Percentiles rank a stretch among this genome's conserved stretches.
Conservation (phyloP, 2,888 invertebrate genomes). For the Ormyrus pomaceus region DNA sequence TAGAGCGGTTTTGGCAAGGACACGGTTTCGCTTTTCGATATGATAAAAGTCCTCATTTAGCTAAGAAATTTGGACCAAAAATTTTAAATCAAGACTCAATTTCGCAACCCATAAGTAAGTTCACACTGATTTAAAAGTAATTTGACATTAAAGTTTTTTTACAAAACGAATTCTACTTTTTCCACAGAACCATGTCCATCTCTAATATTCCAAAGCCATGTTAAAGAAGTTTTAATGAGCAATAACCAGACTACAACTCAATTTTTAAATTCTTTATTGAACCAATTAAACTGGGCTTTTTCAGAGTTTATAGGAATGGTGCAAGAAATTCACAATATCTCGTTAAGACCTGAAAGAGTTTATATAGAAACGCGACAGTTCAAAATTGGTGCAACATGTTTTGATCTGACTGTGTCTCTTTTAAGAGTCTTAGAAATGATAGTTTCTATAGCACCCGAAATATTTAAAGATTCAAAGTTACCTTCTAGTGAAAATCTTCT, state of each 20-base stretch:
- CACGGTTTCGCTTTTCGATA: slow-evolving; percentile 87
- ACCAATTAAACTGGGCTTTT: slow-evolving; percentile 92
- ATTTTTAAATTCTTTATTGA: slow-evolving; percentile 87
- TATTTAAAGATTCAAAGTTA: slow-evolving; percentile 80
- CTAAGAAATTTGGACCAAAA: slow-evolving; percentile 74
- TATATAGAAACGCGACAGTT: slow-evolving; percentile 85
- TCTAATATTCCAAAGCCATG: slow-evolving; percentile 80
- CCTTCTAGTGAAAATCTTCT: slow-evolving; percentile 85
- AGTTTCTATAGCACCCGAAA: slow-evolving; percentile 80
- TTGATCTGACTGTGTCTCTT: slow-evolving; percentile 87
- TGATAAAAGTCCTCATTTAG: slow-evolving; percentile 77
- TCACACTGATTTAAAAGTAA: not conserved
- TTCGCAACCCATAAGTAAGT: slow-evolving; percentile 73
- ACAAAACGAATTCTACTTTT: slow-evolving; percentile 14
- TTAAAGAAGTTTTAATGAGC: slow-evolving; percentile 79
- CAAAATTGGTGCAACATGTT: slow-evolving; percentile 89
- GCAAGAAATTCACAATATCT: slow-evolving; percentile 86
- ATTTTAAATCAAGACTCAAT: slow-evolving; percentile 75
- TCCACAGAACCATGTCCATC: slow-evolving; percentile 83
- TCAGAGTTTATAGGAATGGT: slow-evolving; percentile 91
- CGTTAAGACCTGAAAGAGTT: slow-evolving; percentile 78
- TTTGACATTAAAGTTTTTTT: not conserved
- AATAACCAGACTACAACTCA: slow-evolving; percentile 82
- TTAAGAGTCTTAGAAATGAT: slow-evolving; percentile 90
- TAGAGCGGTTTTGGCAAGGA: slow-evolving; percentile 90